Evolutionary conservation across 2,888 invertebrate genomes (phyloP).

Genomic region (Tuberolachnus salignus): DNA sequence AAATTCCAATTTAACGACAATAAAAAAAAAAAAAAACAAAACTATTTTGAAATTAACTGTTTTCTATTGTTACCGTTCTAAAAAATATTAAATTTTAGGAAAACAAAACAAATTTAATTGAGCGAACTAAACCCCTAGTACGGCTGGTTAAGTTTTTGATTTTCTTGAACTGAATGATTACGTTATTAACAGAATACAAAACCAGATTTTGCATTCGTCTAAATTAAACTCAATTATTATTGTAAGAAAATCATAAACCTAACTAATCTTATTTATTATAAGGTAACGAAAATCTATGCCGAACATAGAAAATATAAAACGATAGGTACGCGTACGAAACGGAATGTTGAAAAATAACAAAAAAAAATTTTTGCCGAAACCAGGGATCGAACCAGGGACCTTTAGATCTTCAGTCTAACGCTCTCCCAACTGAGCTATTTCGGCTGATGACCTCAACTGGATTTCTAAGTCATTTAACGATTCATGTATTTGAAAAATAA

Average conservation of each 20-base stretch:
- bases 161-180: not conserved
- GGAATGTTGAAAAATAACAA: not conserved
- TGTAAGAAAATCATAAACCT: not conserved
- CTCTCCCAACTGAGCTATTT: slow-evolving; percentile 73
- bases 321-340: not conserved
- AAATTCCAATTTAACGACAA: too few species aligned
- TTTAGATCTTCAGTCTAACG: slow-evolving; percentile 75
- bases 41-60: too few species aligned
- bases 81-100: too few species aligned
- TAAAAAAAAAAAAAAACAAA: too few species aligned
- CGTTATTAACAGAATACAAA: not conserved
- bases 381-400: slow-evolving; percentile 76
- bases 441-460: slow-evolving; percentile 62
- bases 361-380: slow-evolving; percentile 67
- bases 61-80: too few species aligned
- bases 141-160: too few species aligned
- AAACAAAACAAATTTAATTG: too few species aligned
- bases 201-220: not conserved
- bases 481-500: too few species aligned
- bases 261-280: not conserved
- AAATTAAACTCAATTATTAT: not conserved
- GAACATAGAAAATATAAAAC: not conserved
- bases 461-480: not conserved
- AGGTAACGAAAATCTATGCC: not conserved
- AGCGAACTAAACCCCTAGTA: too few species aligned